These are phyloP conservation scores for Pseudeuparius sepicola DNA, from an alignment of 2,888 invertebrate species.

Conservation along the genomic window DNA sequence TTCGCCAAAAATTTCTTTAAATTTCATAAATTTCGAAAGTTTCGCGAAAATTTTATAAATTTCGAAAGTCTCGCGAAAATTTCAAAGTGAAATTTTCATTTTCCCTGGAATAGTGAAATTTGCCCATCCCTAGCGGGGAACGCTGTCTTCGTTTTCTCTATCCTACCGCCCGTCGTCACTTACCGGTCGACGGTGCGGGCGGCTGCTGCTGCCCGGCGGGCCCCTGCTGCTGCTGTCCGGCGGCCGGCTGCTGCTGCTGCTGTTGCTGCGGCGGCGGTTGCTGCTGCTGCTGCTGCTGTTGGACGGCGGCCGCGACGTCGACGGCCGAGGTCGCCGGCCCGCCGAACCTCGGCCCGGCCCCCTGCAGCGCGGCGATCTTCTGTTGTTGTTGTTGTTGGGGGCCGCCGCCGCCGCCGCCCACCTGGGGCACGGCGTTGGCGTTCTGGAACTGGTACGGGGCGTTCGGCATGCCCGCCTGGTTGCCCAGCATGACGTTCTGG, in stretches of 20 bases:
- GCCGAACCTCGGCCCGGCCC: conserved; percentile 33
- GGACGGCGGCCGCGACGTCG: conserved; percentile 43
- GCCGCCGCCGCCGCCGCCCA: conserved; percentile 41
- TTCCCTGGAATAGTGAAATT: too few relatives aligned
- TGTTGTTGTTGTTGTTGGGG: too few relatives aligned
- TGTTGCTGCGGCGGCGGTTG: conserved; percentile 26
- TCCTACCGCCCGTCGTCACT: too few relatives aligned
- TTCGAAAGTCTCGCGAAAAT: too few relatives aligned
- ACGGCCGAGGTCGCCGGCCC: conserved; percentile 38
- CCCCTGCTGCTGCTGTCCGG: conserved; percentile 37
- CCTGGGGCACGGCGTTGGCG: conserved; percentile 41
- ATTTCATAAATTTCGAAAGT: too few relatives aligned
- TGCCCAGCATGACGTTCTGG: conserved; percentile 43
- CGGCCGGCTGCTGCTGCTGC: conserved; percentile 32
- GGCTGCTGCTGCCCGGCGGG: conserved; percentile 35
- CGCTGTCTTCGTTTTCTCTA: too few relatives aligned
- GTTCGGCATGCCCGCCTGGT: conserved; percentile 46
- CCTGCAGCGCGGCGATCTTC: conserved; percentile 28
- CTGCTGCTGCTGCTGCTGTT: too few relatives aligned
- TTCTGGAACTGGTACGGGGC: conserved; percentile 45
- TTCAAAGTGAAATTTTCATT: too few relatives aligned
- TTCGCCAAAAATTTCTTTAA: too few relatives aligned
- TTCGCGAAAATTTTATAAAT: too few relatives aligned
- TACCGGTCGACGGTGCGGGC: conserved; percentile 39
- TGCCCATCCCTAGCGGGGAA: too few relatives aligned